Conservation (phyloP, 2,113 vertebrate species). For the Procavia capensis region DNA sequence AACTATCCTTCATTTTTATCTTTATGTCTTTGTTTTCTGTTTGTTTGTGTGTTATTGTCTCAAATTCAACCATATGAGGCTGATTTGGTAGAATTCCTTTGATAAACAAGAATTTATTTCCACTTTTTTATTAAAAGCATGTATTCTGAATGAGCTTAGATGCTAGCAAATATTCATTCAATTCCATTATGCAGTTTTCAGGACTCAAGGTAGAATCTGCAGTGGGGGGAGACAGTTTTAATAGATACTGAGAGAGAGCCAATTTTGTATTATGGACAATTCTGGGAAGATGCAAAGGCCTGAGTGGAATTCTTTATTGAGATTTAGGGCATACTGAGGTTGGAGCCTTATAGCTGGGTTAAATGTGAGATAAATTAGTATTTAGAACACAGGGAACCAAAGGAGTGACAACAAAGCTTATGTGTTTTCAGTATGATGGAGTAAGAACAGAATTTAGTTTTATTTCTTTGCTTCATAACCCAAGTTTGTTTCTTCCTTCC, state of each 20-base stretch:
- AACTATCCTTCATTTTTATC: neutral
- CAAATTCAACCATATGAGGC: neutral
- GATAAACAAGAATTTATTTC: neutral
- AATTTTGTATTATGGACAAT: neutral
- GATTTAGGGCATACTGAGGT: neutral
- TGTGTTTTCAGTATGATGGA: neutral
- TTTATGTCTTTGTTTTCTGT: neutral
- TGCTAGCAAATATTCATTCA: neutral
- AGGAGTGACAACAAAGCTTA: neutral
- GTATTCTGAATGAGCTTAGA: neutral
- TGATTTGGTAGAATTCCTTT: neutral
- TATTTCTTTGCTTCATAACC: neutral
- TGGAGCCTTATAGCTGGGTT: neutral
- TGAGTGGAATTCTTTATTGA: neutral
- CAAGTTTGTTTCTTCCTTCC: neutral
- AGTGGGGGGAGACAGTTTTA: neutral
- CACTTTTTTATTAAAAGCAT: neutral
- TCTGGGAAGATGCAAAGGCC: neutral
- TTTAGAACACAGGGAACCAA: neutral
- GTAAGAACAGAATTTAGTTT: constrained; percentile 18
- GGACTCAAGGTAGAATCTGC: neutral
- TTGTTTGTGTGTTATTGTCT: neutral
- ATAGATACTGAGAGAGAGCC: neutral
- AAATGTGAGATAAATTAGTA: neutral
- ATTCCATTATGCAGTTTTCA: neutral